phyloP scores from a whole-genome alignment of 2,113 vertebrate genomes.

The Cinclus mexicanus region DNA sequence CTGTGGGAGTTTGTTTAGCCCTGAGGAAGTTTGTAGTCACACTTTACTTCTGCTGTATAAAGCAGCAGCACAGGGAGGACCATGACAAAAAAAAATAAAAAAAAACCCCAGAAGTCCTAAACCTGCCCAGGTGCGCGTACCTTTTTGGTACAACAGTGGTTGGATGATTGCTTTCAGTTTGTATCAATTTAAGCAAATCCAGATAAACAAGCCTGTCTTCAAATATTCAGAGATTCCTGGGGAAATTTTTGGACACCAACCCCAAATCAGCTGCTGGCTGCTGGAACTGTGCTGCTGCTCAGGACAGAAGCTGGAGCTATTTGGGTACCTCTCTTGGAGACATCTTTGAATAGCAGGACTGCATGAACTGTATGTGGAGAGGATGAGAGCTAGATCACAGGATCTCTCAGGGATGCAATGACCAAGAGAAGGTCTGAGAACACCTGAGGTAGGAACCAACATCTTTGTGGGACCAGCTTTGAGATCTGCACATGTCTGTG shows the following conservation, averaged over 20 bases:
- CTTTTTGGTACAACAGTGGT: background rate
- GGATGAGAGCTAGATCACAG: background rate
- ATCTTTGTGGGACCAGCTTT: fast-evolving
- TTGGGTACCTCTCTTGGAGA: background rate
- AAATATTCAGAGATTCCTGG: background rate
- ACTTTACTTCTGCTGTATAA: background rate
- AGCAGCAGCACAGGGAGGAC: background rate
- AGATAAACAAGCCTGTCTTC: background rate
- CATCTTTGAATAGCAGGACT: background rate
- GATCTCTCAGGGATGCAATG: background rate
- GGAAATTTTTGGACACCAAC: background rate
- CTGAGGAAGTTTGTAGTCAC: background rate
- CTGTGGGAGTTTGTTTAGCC: background rate
- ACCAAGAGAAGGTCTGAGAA: background rate
- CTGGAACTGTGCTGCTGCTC: background rate
- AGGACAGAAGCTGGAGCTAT: background rate
- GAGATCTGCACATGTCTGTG: background rate
- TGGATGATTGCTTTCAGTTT: background rate
- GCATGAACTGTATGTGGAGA: background rate
- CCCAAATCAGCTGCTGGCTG: background rate
- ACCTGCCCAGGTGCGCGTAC: background rate
- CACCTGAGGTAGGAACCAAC: background rate
- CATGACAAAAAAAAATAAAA: background rate
- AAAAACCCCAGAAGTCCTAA: background rate
- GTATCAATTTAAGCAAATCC: background rate